Conservation (phyloP, 2,888 invertebrate genomes). For the Xylocampa areola region DNA sequence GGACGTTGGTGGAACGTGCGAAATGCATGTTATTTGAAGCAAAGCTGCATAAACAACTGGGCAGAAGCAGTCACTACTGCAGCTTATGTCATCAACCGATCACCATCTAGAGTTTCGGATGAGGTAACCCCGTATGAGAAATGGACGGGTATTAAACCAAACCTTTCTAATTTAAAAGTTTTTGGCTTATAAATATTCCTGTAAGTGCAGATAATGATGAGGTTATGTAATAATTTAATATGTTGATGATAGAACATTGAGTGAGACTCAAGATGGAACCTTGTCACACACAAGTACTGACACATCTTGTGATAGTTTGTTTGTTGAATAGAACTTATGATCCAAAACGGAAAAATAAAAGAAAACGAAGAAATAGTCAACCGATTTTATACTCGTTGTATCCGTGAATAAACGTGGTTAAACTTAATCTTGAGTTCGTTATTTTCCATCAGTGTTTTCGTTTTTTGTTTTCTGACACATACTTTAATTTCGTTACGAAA, state of each 20-base stretch:
- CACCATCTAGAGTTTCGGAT: not conserved
- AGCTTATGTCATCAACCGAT: slow-evolving; percentile 3
- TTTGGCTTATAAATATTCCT: slow-evolving; percentile 3
- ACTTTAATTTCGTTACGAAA: too few relatives aligned
- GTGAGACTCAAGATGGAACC: not conserved
- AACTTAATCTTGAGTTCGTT: too few relatives aligned
- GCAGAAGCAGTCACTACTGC: slow-evolving; percentile 1
- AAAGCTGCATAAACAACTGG: slow-evolving; percentile 1
- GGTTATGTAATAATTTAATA: too few relatives aligned
- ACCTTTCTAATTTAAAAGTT: slow-evolving; percentile 8
- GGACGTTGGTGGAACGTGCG: slow-evolving; percentile 5
- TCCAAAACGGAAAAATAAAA: not conserved
- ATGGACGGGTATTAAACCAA: slow-evolving; percentile 11
- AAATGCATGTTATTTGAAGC: slow-evolving; percentile 9
- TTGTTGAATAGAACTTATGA: not conserved
- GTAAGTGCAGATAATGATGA: not conserved
- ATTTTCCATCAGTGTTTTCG: too few relatives aligned
- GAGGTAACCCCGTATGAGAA: slow-evolving; percentile 2
- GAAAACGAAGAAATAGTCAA: not conserved
- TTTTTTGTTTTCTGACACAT: too few relatives aligned
- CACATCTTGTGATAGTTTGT: slow-evolving; percentile 3
- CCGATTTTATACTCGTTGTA: too few relatives aligned
- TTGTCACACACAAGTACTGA: not conserved
- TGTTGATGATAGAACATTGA: too few relatives aligned
- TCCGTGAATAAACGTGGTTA: too few relatives aligned